Percentiles rank a stretch among this genome's conserved stretches.
phyloP scores from a whole-genome alignment of 2,797 vertebrate species.

The Sciurus carolinensis region DNA sequence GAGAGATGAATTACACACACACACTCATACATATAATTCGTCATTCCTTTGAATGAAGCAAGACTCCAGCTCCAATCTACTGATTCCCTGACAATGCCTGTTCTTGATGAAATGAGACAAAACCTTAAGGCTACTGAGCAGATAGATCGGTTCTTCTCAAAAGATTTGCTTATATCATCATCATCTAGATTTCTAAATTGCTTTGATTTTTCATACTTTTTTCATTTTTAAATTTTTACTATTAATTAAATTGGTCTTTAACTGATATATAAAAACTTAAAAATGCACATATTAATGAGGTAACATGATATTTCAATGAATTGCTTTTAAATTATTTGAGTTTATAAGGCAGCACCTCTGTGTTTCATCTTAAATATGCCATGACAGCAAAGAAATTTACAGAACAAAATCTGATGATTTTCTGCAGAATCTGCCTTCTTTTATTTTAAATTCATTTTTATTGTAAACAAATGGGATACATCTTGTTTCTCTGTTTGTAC shows the following conservation, averaged over 20 bases:
- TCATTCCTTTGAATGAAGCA: neutral
- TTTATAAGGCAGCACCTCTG: neutral
- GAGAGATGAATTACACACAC: too few species aligned
- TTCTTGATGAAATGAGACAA: neutral
- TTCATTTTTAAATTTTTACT: neutral
- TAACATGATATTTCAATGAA: neutral
- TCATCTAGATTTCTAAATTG: neutral
- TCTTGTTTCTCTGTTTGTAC: too few species aligned
- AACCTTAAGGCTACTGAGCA: neutral
- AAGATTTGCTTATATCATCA: neutral
- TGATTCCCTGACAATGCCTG: neutral
- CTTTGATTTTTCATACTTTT: neutral
- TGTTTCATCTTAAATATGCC: slow-evolving; percentile 3
- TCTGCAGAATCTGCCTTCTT: neutral
- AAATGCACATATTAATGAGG: neutral
- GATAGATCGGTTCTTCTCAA: neutral
- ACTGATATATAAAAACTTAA: neutral
- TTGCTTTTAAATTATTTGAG: slow-evolving; percentile 25
- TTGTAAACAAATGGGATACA: too few species aligned
- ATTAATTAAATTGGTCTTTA: neutral
- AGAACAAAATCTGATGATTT: slow-evolving; percentile 43
- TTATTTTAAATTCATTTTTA: too few species aligned
- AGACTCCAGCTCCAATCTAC: neutral
- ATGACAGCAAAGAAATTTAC: neutral
- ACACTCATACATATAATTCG: neutral